Base-by-base conservation (phyloP, 2,888 invertebrate species). In the Gandaritis pyraliata region DNA sequence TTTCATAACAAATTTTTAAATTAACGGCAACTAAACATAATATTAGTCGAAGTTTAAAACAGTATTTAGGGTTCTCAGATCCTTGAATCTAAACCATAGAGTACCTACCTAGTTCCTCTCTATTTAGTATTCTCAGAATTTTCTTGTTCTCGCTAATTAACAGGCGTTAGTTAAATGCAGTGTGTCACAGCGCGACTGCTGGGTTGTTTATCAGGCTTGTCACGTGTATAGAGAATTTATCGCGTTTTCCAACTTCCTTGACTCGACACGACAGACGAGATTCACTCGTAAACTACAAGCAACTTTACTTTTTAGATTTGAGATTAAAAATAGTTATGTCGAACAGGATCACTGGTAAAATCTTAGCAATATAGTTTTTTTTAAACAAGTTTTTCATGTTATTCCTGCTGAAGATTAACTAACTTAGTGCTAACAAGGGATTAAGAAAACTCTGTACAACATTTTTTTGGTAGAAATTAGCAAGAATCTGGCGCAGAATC, bases 201-300 rank as follows among this genome's bases (percentile, higher is more conserved):
- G 67, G 67, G 71, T 74, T 83, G 82, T 86, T 82, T 86, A 85
- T 83, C 77, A 78, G 72, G 73, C 77, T 71, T 80, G 85, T 82
- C 84, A 83, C 83, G 84, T 79, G 75, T 78, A 72, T 72, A 75
- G 67, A 61, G 71, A 83, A 85, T 85, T 83, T 85, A 85, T 84
- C 77, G 79, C 76, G 69, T 72, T 77, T 74, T 70, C 73, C 71
- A 73, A 65, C 69, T 71, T 68, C 64, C 57, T 61, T 70, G 75
- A 69, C 66, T 66, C 71, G 64, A 72, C 72, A 69, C 71, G 71
- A 70, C 69, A 71, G 67, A 45, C 50, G 70, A 71, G 72, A 68
- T 73, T 75, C 72, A 51, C 62, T 56, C 29, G 64, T 59, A 60
- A 67, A 61, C 64, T 58, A 66, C 53, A 65, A 68, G 65, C 64